Conservation (phyloP, 2,113 vertebrate species). For the Zapornia atra region DNA sequence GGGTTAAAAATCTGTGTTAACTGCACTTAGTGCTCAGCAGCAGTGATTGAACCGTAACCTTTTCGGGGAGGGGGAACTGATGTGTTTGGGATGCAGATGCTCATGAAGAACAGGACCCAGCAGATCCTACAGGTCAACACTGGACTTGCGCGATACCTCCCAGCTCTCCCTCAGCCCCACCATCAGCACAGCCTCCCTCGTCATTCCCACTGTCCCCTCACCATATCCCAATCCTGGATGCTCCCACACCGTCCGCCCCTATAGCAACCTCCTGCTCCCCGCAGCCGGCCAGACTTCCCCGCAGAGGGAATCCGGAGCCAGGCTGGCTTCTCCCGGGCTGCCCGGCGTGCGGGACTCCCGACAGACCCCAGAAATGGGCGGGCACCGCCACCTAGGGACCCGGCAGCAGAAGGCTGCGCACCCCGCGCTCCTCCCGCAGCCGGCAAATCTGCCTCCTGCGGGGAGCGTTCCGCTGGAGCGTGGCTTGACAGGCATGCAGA, state of each 20-base stretch:
- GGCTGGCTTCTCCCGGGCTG: background rate
- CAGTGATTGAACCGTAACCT: background rate
- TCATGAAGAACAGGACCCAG: background rate
- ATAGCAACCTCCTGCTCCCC: background rate
- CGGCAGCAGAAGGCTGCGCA: background rate
- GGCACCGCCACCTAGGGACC: conserved; percentile 26
- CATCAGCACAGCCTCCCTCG: background rate
- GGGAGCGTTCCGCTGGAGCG: too few species aligned
- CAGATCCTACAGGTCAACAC: fast-evolving
- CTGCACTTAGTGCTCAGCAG: background rate
- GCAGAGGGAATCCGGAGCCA: background rate
- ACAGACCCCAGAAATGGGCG: background rate
- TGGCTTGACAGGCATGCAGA: fast-evolving
- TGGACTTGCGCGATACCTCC: fast-evolving
- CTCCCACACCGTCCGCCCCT: background rate
- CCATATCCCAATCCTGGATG: fast-evolving
- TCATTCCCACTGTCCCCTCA: background rate
- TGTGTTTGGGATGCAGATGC: background rate
- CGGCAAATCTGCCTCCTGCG: background rate
- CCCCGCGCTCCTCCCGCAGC: background rate
- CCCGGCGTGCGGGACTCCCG: too few species aligned
- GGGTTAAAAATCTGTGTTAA: background rate
- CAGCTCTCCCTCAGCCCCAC: background rate
- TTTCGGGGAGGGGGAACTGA: fast-evolving
- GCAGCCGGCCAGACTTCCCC: background rate